Evolutionary conservation across 2,888 invertebrate genomes (phyloP).

Genomic region (Eristalinus aeneus): DNA sequence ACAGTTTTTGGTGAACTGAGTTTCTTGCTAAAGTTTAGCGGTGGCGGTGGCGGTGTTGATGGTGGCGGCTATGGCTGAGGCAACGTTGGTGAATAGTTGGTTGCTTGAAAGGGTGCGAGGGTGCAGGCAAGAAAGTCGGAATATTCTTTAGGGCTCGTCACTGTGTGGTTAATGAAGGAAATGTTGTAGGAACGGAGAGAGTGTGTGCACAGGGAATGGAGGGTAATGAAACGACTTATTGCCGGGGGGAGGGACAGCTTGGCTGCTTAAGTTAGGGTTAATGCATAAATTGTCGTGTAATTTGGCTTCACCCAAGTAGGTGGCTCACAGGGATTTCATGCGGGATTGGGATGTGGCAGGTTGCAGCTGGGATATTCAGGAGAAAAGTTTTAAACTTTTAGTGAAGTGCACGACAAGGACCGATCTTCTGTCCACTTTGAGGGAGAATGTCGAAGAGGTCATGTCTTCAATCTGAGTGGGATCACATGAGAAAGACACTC

Average conservation of each 20-base stretch:
- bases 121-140: not conserved
- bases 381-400: too few relatives aligned
- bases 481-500: too few relatives aligned
- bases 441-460: too few relatives aligned
- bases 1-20: not conserved
- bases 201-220: too few relatives aligned
- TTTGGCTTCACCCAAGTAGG: not conserved
- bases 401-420: too few relatives aligned
- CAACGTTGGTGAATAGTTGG: not conserved
- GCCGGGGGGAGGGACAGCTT: not conserved
- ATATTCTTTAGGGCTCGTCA: not conserved
- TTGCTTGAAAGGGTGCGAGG: too few relatives aligned
- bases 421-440: too few relatives aligned
- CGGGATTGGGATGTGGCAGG: not conserved
- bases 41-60: not conserved
- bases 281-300: not conserved
- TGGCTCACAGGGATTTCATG: not conserved
- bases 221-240: not conserved
- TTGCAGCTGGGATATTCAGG: too few relatives aligned
- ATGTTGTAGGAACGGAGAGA: not conserved
- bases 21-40: not conserved
- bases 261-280: not conserved
- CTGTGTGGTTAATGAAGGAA: not conserved
- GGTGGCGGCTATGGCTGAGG: not conserved
- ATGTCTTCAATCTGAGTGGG: too few relatives aligned